Evolutionary conservation across 2,797 vertebrate genomes (phyloP), one percentile per base, ranked within the genome.

Genomic region (Natrix natrix): DNA sequence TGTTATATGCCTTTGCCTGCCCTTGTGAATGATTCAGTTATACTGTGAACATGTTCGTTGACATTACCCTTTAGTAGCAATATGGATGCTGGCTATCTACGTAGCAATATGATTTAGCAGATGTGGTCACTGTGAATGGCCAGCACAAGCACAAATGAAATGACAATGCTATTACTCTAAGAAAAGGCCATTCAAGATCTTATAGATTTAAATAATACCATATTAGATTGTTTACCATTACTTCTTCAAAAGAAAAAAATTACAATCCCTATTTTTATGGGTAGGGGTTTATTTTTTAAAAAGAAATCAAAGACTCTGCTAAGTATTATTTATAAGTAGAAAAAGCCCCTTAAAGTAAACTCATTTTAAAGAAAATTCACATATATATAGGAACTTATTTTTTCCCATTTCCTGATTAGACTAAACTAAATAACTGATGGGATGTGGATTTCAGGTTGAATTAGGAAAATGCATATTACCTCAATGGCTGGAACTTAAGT

Each of bases 401-500:
- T 5, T 55, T 66, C 93, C 52, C 60, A 86, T 88, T 94, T 94
- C 63, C 22, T 88, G 66, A 66, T 92, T 55, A 94, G 26, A 90
- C 6, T 0, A 56, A 54, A 90, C 3, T 22, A 14, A 94, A 88
- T 0, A 0, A 92, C 24, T 6, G 2, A 12, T 43, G 28, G 11
- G 56, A 89, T 87, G 69, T 86, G 52, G 8, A 24, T n/a, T 63
- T 89, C 63, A 93, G 16, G 24, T 93, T 94, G 86, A 95, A 90
- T n/a, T 48, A 86, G 16, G 60, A 92, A 10, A 20, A 13, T 10
- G 6, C 4, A 88, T 0, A 0, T 93, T 92, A 66, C 57, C 37
- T 0, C 0, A 1, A 2, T 60, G 12, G 12, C 57, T 92, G 90
- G 32, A 1, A 0, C 43, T 26, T 22, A 32, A 61, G n/a, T 61